Base-by-base conservation (phyloP, 2,797 vertebrate genomes). In the Anableps anableps region DNA sequence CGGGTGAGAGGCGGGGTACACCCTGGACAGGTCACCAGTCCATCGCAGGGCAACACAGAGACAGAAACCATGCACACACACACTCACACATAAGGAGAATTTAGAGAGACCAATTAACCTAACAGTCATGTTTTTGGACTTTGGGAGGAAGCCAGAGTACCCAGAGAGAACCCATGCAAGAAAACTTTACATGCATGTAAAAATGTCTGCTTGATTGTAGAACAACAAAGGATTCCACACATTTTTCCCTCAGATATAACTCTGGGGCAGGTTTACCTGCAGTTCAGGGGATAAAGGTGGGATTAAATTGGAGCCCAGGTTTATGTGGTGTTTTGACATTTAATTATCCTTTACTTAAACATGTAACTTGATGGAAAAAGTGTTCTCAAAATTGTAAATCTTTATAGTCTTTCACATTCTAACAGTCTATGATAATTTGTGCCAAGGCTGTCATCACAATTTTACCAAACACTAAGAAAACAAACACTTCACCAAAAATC, bases 191-290 rank as follows among this genome's bases (percentile, higher is more conserved):
- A n/a, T n/a, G n/a, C n/a, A n/a, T n/a, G n/a, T n/a, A 21, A 38
- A 68, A 41, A 38, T 36, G 0, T 9, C 8, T 21, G 45, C 16
- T 47, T 50, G 3, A 80, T 53, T 26, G 74, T 80, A 48, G 6
- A 53, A 76, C 19, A 87, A 74, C 64, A 83, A 41, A 80, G 72
- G 80, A 81, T 85, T 80, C 66, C 70, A 60, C 41, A 60, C 45
- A 80, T 83, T 72, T 85, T 78, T 80, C 77, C 74, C 53, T 60
- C 64, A 62, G 55, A 47, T 76, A 82, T 79, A 75, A 80, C 60
- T 74, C 48, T 21, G 34, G 78, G 78, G 79, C 76, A 81, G 75
- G 80, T 21, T 88, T 87, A 88, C 81, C 83, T 87, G 72, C 36
- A 78, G 85, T 60, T n/a, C 64, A 31, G 47, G n/a, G 81, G 73